These are phyloP conservation scores for Chydorus sphaericus DNA, from an alignment of 2,888 invertebrate species.

Conservation along the genomic window DNA sequence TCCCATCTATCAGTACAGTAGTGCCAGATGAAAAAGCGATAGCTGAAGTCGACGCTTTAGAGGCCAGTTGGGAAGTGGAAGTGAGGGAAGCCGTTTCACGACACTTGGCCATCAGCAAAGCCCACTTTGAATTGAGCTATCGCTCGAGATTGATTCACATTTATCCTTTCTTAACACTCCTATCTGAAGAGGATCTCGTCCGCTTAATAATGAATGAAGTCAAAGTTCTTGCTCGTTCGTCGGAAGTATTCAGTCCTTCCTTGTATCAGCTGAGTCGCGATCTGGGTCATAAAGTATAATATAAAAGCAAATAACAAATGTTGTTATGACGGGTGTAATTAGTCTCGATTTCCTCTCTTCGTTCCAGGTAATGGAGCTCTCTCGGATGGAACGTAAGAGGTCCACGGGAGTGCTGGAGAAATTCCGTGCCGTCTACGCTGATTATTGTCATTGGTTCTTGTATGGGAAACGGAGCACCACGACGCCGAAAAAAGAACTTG, in stretches of 20 bases:
- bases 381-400: conserved; percentile 48
- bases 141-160: conserved; percentile 40
- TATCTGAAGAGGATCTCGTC: conserved; percentile 35
- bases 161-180: conserved; percentile 54
- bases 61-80: conserved; percentile 47
- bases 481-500: conserved; percentile 30
- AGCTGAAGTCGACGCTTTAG: conserved; percentile 42
- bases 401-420: conserved; percentile 50
- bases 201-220: conserved; percentile 42
- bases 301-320: conserved; percentile 21
- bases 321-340: conserved; percentile 44
- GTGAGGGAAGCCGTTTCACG: conserved; percentile 48
- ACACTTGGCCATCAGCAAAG: conserved; percentile 41
- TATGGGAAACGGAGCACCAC: too few species aligned
- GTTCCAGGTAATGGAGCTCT: conserved; percentile 30
- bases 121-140: conserved; percentile 40
- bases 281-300: conserved; percentile 42
- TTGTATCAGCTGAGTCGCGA: conserved; percentile 45
- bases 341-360: not conserved
- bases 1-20: conserved; percentile 43
- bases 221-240: conserved; percentile 52
- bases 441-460: conserved; percentile 48
- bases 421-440: conserved; percentile 41
- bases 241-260: conserved; percentile 62
- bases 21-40: conserved; percentile 27